Conservation (phyloP, 2,113 vertebrate species). For the Phyllostomus hastatus region DNA sequence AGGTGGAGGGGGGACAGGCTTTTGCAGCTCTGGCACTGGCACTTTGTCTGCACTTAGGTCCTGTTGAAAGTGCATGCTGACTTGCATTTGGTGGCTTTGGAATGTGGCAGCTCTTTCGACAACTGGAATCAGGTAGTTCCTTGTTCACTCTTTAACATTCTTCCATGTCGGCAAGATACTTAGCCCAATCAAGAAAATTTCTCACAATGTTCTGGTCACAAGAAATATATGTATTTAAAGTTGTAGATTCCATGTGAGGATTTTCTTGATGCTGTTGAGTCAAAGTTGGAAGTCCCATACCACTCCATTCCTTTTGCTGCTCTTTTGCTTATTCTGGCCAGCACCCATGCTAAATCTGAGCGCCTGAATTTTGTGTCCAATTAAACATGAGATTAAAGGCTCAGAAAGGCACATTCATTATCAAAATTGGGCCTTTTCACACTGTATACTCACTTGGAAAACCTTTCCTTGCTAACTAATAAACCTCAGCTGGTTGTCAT, state of each 20-base stretch:
- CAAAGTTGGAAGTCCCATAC: not conserved
- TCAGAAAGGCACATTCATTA: slow-evolving; percentile 65
- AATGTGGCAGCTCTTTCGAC: not conserved
- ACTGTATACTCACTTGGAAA: slow-evolving; percentile 44
- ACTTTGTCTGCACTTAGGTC: not conserved
- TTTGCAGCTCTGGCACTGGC: no score
- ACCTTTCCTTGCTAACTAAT: slow-evolving; percentile 47
- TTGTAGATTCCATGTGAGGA: not conserved
- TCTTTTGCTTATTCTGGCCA: slow-evolving; percentile 51
- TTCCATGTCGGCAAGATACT: not conserved
- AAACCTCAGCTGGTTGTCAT: slow-evolving; percentile 24
- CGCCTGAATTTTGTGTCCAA: slow-evolving; percentile 67
- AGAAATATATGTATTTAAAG: slow-evolving; percentile 30
- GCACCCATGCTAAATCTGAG: slow-evolving; percentile 28
- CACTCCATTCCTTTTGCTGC: not conserved
- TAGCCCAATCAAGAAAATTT: slow-evolving; percentile 8
- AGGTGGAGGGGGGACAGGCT: not conserved
- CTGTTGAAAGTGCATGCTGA: accelerated
- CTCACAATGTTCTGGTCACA: slow-evolving; percentile 8
- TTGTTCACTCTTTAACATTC: not conserved
- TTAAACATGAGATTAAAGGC: slow-evolving; percentile 70
- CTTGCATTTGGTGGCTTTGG: not conserved
- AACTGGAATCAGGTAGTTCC: not conserved
- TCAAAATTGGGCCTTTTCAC: slow-evolving; percentile 69
- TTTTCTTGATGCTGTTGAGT: not conserved